Evolutionary conservation across 2,113 vertebrate genomes (phyloP).

Genomic region (Machaerirhynchus nigripectus): DNA sequence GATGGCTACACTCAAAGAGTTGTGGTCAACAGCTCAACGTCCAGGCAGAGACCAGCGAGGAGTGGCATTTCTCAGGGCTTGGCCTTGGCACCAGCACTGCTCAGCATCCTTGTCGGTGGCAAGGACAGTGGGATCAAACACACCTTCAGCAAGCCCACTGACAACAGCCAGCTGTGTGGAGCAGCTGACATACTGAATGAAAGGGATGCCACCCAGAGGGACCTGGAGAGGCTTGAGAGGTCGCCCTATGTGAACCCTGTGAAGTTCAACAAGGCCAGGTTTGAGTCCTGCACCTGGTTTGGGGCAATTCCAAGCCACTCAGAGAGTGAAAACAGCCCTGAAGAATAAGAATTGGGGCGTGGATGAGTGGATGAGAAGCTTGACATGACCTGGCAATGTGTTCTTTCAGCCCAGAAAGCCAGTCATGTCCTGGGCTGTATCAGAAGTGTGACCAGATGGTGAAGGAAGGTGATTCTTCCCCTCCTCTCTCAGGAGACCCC

Average conservation of each 20-base stretch:
- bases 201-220: background rate
- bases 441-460: background rate
- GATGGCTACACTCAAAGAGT: too few relatives aligned
- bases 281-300: background rate
- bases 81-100: background rate
- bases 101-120: background rate
- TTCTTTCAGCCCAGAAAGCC: background rate
- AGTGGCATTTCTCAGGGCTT: background rate
- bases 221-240: background rate
- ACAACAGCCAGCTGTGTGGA: background rate
- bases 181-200: background rate
- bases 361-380: background rate
- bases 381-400: background rate
- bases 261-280: background rate
- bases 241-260: background rate
- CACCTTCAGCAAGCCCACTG: background rate
- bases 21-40: background rate
- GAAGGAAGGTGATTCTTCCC: background rate
- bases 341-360: background rate
- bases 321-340: background rate
- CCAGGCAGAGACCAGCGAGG: background rate
- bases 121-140: background rate
- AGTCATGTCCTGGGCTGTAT: background rate
- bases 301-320: background rate
- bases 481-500: background rate